A percentile compares a stretch with the other conserved stretches of the same genome.
phyloP scores from a whole-genome alignment of 2,888 invertebrate genomes.

The Cheilosia pagana region DNA sequence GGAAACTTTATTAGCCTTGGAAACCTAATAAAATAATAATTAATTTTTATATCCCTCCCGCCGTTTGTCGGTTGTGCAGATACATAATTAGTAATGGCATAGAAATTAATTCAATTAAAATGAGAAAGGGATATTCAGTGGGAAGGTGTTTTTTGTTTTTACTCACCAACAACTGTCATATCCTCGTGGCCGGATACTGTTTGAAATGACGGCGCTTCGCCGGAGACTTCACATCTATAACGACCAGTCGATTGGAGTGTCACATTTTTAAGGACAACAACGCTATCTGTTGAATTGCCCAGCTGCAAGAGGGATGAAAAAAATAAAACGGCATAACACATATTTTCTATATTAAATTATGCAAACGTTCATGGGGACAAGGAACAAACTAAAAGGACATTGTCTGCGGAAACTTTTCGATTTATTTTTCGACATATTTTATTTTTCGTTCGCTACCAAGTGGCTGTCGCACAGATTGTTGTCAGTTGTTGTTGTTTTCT shows the following conservation, averaged over 20 bases:
- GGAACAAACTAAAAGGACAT: conserved; percentile 3
- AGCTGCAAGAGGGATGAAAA: conserved; percentile 84
- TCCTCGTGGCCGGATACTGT: conserved; percentile 90
- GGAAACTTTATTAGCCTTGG: conserved; percentile 62
- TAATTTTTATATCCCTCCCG: no score
- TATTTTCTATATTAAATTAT: conserved; percentile 50
- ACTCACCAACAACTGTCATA: conserved; percentile 90
- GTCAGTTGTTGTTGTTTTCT: conserved; percentile 32
- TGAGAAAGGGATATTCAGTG: not conserved
- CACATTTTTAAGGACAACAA: conserved; percentile 88
- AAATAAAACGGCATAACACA: not conserved
- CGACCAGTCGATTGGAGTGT: conserved; percentile 89
- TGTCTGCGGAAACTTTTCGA: conserved; percentile 44
- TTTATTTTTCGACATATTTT: conserved; percentile 24
- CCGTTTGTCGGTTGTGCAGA: not conserved
- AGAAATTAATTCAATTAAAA: conserved; percentile 33
- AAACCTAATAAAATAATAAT: conserved; percentile 64
- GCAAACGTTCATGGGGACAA: conserved; percentile 38
- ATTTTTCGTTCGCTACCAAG: conserved; percentile 20
- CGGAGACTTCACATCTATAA: conserved; percentile 91
- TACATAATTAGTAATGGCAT: conserved; percentile 35
- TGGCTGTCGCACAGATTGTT: conserved; percentile 43
- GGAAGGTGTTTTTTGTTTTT: not conserved
- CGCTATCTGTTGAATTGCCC: conserved; percentile 87
- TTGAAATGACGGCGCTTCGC: conserved; percentile 90